These are phyloP conservation scores for Parazoanthus atlanticus DNA, from an alignment of 92 coral and sea anemone genomes.

Conservation along the genomic window DNA sequence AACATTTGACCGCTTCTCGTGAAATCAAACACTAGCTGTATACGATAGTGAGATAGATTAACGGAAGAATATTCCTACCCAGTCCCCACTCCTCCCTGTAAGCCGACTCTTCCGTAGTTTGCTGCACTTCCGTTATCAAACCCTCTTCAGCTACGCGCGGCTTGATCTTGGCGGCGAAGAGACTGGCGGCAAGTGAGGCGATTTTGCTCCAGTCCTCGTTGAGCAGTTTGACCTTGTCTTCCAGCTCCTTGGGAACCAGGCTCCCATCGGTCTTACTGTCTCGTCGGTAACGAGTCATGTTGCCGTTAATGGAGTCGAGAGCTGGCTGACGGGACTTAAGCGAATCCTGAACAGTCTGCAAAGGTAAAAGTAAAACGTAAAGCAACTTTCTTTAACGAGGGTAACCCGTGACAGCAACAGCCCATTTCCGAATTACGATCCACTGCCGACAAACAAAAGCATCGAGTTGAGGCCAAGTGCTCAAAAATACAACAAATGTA, in stretches of 20 bases:
- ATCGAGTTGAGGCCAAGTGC: too few species aligned
- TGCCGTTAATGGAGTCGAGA: constrained; percentile 81
- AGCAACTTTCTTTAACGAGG: too few species aligned
- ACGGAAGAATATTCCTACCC: constrained; percentile 17
- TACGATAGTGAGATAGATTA: not conserved
- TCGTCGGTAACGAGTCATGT: constrained; percentile 78
- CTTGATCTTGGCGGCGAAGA: constrained; percentile 67
- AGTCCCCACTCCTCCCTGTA: constrained; percentile 67
- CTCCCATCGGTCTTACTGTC: constrained; percentile 89
- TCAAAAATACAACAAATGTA: too few species aligned
- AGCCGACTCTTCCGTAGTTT: constrained; percentile 51
- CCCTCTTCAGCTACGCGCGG: constrained; percentile 58
- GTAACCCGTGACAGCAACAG: not conserved
- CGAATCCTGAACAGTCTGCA: constrained; percentile 81
- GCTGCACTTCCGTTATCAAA: constrained; percentile 39
- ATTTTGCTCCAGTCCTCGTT: constrained; percentile 92
- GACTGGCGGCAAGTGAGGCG: constrained; percentile 74
- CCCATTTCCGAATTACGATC: too few species aligned
- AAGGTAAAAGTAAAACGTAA: not conserved
- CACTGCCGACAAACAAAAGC: too few species aligned
- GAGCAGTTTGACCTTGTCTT: constrained; percentile 80
- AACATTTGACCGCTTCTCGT: not conserved
- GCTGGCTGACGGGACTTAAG: constrained; percentile 81
- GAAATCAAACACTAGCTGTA: not conserved
- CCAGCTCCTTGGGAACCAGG: constrained; percentile 81